Evolutionary conservation across 2,113 vertebrate genomes (phyloP).

Genomic region (Suricata suricatta): DNA sequence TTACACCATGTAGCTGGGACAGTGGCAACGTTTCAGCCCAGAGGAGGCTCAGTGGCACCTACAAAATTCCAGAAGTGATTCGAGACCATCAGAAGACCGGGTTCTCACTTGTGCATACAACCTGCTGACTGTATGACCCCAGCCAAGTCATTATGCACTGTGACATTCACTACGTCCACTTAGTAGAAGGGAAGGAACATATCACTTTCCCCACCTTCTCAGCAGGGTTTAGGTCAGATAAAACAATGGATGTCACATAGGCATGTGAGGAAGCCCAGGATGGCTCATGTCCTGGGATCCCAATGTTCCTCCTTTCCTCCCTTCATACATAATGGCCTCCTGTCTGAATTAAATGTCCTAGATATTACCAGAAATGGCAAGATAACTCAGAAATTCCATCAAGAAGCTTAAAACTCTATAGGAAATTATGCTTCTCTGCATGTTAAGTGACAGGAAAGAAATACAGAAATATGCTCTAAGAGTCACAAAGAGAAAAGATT

Average conservation of each 20-base stretch:
- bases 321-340: neutral
- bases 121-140: neutral
- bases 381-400: neutral
- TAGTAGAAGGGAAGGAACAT: neutral
- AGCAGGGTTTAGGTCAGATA: neutral
- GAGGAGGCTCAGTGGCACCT: neutral
- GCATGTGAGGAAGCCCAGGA: neutral
- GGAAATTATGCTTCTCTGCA: neutral
- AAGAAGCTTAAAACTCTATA: neutral
- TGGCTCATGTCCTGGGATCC: neutral
- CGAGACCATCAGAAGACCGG: neutral
- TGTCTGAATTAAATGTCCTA: neutral
- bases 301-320: neutral
- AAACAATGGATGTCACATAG: neutral
- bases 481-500: neutral
- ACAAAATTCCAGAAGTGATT: neutral
- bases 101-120: neutral
- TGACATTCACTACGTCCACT: neutral
- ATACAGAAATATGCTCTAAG: neutral
- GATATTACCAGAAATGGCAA: neutral
- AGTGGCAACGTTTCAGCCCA: neutral
- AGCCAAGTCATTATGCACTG: neutral
- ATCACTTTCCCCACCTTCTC: neutral
- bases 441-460: neutral
- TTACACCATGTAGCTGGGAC: neutral